A percentile compares a stretch with the other conserved stretches of the same genome.
phyloP scores from a whole-genome alignment of 2,797 vertebrate species.

The Petrocephalus sullivani region DNA sequence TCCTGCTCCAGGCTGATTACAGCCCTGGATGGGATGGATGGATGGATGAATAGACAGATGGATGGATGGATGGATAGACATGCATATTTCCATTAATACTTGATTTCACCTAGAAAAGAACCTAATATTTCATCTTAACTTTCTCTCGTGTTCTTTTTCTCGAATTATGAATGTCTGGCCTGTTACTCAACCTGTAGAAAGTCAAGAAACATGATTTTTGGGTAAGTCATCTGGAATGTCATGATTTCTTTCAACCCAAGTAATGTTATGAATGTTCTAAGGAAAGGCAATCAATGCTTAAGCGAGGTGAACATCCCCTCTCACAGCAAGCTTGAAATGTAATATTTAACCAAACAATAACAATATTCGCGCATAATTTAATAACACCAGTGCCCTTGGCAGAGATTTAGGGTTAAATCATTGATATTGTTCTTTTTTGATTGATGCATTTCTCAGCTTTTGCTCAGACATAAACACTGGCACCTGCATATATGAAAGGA shows the following conservation, averaged over 20 bases:
- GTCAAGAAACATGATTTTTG: neutral
- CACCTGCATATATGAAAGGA: neutral
- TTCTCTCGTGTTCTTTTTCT: neutral
- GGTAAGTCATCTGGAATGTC: neutral
- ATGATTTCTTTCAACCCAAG: neutral
- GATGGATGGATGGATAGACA: neutral
- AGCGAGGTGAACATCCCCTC: neutral
- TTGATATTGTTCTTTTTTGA: neutral
- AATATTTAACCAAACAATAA: conserved; percentile 3
- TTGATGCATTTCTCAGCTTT: too few relatives aligned
- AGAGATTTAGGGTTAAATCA: neutral
- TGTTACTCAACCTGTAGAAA: neutral
- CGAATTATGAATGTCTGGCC: neutral
- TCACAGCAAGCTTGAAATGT: neutral
- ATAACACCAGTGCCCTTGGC: neutral
- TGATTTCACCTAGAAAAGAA: neutral
- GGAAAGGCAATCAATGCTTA: neutral
- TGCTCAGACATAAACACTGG: neutral
- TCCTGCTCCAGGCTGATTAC: neutral
- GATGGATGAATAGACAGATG: neutral
- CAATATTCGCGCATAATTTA: neutral
- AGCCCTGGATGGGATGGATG: neutral
- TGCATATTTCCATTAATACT: neutral
- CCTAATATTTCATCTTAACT: neutral
- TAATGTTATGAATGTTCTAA: neutral